Evolutionary conservation across 2,888 invertebrate species (phyloP).

Genomic region (Drosophila robusta): DNA sequence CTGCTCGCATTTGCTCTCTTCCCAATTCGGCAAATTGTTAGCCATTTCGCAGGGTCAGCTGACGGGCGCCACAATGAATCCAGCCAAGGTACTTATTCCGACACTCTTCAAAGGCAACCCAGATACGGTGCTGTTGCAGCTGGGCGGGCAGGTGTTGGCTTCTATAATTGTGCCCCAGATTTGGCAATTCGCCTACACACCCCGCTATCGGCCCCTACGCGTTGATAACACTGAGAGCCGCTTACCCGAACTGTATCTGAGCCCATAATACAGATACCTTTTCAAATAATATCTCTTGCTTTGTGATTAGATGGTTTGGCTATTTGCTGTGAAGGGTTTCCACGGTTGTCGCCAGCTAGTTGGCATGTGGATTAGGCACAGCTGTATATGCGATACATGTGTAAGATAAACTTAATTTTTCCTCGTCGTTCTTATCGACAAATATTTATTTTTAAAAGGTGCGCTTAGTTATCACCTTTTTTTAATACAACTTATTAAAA

Average conservation of each 20-base stretch:
- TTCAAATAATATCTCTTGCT: neutral
- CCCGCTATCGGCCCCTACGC: slow-evolving; percentile 17
- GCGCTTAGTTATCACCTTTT: slow-evolving; percentile 10
- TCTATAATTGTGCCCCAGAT: slow-evolving; percentile 82
- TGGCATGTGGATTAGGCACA: slow-evolving; percentile 14
- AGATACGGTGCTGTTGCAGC: slow-evolving; percentile 88
- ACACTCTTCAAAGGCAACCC: slow-evolving; percentile 89
- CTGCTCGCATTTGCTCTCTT: too few species aligned
- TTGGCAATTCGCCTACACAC: slow-evolving; percentile 78
- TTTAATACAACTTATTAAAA: slow-evolving; percentile 42
- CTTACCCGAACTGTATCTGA: slow-evolving; percentile 16
- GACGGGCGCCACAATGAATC: slow-evolving; percentile 90
- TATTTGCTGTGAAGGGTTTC: too few species aligned
- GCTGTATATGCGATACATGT: slow-evolving; percentile 8
- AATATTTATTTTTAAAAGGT: slow-evolving; percentile 2
- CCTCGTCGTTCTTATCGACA: slow-evolving; percentile 28
- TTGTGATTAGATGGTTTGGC: too few species aligned
- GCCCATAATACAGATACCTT: slow-evolving; percentile 11
- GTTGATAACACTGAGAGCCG: slow-evolving; percentile 1
- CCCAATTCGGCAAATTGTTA: neutral
- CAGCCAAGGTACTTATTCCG: slow-evolving; percentile 89
- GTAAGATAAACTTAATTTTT: slow-evolving; percentile 12
- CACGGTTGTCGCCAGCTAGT: neutral
- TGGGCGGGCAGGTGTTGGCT: slow-evolving; percentile 87
- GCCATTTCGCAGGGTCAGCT: slow-evolving; percentile 42